Evolutionary conservation across 2,113 vertebrate species (phyloP).

Genomic region (Tachuris rubrigastra): DNA sequence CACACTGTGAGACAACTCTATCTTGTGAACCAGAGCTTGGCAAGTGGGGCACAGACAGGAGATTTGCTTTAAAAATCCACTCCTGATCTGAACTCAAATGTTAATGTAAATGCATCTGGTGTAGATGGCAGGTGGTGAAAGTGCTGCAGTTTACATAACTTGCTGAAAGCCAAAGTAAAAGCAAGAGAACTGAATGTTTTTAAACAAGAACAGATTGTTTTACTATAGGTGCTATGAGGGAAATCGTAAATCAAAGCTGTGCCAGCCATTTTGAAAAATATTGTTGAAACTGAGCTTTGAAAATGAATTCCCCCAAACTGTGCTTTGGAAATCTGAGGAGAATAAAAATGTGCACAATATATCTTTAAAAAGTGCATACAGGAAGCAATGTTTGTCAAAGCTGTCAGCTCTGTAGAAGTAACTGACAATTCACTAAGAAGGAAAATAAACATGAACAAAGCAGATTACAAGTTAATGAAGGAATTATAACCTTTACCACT

Average conservation of each 20-base stretch:
- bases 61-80: not conserved
- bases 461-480: not conserved
- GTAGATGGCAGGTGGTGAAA: conserved; percentile 29
- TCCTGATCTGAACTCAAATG: not conserved
- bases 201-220: conserved; percentile 55
- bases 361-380: not conserved
- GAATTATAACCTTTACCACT: not conserved
- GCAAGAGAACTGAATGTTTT: not conserved
- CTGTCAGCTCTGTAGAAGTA: not conserved
- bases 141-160: not conserved
- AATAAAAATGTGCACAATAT: not conserved
- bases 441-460: not conserved
- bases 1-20: not conserved
- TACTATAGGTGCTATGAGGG: conserved; percentile 24
- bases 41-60: not conserved
- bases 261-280: conserved; percentile 51
- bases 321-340: not conserved
- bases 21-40: not conserved
- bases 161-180: conserved; percentile 16
- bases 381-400: not conserved
- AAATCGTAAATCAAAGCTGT: conserved; percentile 41
- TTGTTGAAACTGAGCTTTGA: not conserved
- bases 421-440: not conserved
- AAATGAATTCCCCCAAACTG: conserved; percentile 7
- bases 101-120: not conserved